phyloP scores from a whole-genome alignment of 2,113 vertebrate genomes.

The Acanthochromis polyacanthus region DNA sequence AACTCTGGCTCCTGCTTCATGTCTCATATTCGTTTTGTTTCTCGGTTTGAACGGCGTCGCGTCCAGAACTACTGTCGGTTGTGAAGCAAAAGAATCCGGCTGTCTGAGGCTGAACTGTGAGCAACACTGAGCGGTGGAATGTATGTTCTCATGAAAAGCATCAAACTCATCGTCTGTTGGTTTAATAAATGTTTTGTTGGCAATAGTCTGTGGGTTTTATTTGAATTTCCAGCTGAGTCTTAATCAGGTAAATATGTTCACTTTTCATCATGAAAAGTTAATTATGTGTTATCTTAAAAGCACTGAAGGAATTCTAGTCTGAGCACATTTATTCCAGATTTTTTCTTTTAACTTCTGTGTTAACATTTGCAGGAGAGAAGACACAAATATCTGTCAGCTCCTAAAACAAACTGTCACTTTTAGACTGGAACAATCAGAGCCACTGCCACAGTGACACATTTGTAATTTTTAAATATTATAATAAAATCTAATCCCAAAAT shows the following conservation, averaged over 20 bases:
- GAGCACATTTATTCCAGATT: not conserved
- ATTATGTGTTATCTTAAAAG: not conserved
- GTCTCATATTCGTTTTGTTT: constrained; percentile 3
- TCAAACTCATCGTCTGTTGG: constrained; percentile 21
- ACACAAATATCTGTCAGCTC: not conserved
- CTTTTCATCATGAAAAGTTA: not conserved
- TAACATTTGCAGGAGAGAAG: not conserved
- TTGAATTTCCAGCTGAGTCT: not conserved
- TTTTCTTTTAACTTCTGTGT: too few relatives aligned
- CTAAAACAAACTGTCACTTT: not conserved
- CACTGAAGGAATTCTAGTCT: not conserved
- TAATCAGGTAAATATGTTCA: not conserved
- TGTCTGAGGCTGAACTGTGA: constrained; percentile 10
- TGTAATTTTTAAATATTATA: too few relatives aligned
- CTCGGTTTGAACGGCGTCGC: not conserved
- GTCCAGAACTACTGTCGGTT: not conserved
- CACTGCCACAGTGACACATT: too few relatives aligned
- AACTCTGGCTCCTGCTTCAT: constrained; percentile 29
- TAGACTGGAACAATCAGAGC: not conserved
- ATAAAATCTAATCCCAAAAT: too few relatives aligned
- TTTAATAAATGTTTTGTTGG: constrained; percentile 61
- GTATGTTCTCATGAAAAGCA: constrained; percentile 24
- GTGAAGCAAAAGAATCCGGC: not conserved
- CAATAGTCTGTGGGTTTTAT: constrained; percentile 12
- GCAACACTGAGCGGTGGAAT: constrained; percentile 19